Conservation (phyloP, 2,888 invertebrate genomes). For the Holacanthella duospinosa region DNA sequence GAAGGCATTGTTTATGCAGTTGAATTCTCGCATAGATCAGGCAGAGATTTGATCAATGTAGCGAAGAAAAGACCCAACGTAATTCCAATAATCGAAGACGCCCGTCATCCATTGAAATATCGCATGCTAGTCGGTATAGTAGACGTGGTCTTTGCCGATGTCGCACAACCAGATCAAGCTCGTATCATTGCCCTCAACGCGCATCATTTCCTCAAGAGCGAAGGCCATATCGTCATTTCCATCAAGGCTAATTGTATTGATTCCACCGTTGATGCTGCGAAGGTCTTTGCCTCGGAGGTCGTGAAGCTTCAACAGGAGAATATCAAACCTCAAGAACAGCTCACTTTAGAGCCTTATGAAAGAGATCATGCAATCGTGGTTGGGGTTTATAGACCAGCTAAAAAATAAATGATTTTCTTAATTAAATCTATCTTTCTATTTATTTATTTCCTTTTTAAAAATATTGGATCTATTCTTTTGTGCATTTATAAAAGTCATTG, state of each 20-base stretch:
- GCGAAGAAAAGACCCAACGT: conserved; percentile 98
- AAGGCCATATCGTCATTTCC: conserved; percentile 97
- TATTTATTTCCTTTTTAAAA: neutral
- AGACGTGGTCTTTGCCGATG: conserved; percentile 96
- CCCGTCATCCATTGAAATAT: conserved; percentile 97
- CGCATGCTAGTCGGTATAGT: conserved; percentile 99
- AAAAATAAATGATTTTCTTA: conserved; percentile 20
- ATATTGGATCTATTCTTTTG: no score
- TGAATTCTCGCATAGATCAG: conserved; percentile 96
- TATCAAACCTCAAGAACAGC: conserved; percentile 93
- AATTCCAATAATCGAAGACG: conserved; percentile 98
- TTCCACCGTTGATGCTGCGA: conserved; percentile 94
- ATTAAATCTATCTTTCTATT: neutral
- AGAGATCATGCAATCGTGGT: conserved; percentile 98
- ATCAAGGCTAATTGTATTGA: conserved; percentile 99
- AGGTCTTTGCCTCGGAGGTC: conserved; percentile 95
- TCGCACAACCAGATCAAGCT: conserved; percentile 98
- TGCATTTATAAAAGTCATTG: no score
- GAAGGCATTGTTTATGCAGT: conserved; percentile 98
- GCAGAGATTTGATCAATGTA: conserved; percentile 90
- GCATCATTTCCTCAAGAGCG: conserved; percentile 89
- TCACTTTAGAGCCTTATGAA: conserved; percentile 96
- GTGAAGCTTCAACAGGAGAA: conserved; percentile 92
- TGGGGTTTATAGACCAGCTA: conserved; percentile 70
- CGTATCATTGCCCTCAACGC: conserved; percentile 94